phyloP scores from a whole-genome alignment of 2,888 invertebrate genomes.

The Heliconius ethilla region DNA sequence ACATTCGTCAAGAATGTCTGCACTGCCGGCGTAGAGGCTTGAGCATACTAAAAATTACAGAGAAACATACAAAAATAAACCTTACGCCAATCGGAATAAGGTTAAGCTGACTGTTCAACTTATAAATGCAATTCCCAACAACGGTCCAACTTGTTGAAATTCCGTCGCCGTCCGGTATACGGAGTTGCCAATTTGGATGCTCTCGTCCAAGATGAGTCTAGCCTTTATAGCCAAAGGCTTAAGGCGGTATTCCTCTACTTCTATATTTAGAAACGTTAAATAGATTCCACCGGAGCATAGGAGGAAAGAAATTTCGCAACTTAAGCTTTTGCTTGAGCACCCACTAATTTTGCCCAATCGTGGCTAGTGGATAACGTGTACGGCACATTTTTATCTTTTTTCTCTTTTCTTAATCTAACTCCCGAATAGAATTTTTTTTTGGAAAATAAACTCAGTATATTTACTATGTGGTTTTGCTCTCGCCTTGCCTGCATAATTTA shows the following conservation, averaged over 20 bases:
- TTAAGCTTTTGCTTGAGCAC: conserved; percentile 73
- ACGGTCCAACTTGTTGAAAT: conserved; percentile 79
- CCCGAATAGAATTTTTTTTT: conserved; percentile 45
- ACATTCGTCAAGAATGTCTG: conserved; percentile 78
- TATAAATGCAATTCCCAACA: conserved; percentile 58
- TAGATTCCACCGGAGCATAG: conserved; percentile 47
- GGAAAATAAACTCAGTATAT: conserved; percentile 45
- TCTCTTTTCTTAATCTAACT: conserved; percentile 39
- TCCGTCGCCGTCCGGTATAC: conserved; percentile 72
- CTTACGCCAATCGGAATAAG: conserved; percentile 56
- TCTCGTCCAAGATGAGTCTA: conserved; percentile 49
- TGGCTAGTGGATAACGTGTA: conserved; percentile 69
- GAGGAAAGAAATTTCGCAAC: conserved; percentile 74
- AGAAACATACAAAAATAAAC: conserved; percentile 54
- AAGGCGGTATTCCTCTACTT: conserved; percentile 56
- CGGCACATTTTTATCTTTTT: conserved; percentile 66
- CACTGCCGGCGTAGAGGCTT: conserved; percentile 56
- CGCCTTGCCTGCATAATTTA: conserved; percentile 49
- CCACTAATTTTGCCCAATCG: conserved; percentile 78
- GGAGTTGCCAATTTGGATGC: conserved; percentile 66
- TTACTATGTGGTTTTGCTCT: conserved; percentile 49
- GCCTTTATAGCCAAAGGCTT: conserved; percentile 56
- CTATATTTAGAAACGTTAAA: conserved; percentile 42
- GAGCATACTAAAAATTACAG: conserved; percentile 52
- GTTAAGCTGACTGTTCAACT: conserved; percentile 49